phyloP scores from a whole-genome alignment of 2,797 vertebrate species.

The Neopelma chrysocephalum region DNA sequence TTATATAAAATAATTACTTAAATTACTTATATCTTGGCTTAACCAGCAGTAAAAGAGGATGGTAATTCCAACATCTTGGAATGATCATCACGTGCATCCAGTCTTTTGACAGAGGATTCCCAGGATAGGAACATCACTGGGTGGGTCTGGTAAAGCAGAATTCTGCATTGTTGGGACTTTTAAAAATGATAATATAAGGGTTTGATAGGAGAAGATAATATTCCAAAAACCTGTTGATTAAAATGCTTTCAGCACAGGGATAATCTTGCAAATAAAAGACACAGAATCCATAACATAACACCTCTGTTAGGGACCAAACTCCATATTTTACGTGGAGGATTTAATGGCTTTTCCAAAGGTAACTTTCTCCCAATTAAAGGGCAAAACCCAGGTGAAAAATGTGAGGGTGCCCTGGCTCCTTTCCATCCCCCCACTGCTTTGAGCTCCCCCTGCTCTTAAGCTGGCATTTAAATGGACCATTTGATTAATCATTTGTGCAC shows the following conservation, averaged over 20 bases:
- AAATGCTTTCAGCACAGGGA: neutral
- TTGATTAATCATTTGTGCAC: conserved; percentile 79
- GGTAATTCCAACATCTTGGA: neutral
- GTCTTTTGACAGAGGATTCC: neutral
- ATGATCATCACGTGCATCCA: neutral
- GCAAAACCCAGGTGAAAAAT: neutral
- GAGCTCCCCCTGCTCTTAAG: conserved; percentile 60
- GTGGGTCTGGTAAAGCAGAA: neutral
- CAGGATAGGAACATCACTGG: rapidly evolving
- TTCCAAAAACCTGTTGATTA: neutral
- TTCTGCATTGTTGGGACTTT: neutral
- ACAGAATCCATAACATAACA: neutral
- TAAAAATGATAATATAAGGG: neutral
- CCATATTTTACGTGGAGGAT: neutral
- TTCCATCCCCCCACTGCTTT: conserved; percentile 36
- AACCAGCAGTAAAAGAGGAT: neutral
- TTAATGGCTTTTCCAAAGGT: neutral
- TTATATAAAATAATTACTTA: neutral
- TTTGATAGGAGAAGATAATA: neutral
- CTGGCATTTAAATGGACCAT: conserved; percentile 76
- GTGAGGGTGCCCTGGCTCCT: neutral
- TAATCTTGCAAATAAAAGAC: neutral
- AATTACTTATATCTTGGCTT: neutral
- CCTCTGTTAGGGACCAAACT: neutral
- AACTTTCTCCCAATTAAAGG: neutral